Evolutionary conservation across 2,797 vertebrate genomes (phyloP).

Genomic region (Oophaga sylvatica): DNA sequence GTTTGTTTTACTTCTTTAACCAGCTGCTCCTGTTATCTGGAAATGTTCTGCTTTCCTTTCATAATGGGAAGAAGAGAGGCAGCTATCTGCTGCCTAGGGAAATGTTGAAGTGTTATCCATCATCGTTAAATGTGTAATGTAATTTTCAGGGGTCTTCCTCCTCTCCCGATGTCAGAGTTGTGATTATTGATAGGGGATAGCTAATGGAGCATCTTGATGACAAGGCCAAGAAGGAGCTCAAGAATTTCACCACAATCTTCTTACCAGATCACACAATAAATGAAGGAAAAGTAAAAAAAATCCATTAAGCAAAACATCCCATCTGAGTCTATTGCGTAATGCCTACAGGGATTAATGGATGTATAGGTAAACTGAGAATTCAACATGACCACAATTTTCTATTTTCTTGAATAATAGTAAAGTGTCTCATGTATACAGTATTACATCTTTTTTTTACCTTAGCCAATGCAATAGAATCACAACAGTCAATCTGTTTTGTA

Average conservation of each 20-base stretch:
- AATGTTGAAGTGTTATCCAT: constrained; percentile 56
- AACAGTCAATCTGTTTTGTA: neutral
- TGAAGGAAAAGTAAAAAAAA: constrained; percentile 27
- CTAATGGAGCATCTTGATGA: constrained; percentile 52
- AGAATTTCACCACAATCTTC: constrained; percentile 33
- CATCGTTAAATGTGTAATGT: constrained; percentile 60
- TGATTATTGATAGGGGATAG: constrained; percentile 57
- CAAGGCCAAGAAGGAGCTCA: constrained; percentile 45
- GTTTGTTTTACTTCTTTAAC: constrained; percentile 56
- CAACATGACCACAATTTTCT: neutral
- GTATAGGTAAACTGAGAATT: neutral
- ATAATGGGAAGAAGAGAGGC: constrained; percentile 51
- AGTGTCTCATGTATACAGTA: neutral
- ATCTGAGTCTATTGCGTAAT: constrained; percentile 23
- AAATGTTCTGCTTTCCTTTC: constrained; percentile 52
- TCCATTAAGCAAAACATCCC: constrained; percentile 37
- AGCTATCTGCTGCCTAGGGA: constrained; percentile 51
- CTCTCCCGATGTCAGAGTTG: constrained; percentile 55
- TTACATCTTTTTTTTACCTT: neutral
- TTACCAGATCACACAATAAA: constrained; percentile 24
- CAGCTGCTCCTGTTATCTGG: constrained; percentile 57
- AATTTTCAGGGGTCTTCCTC: constrained; percentile 61
- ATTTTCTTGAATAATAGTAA: neutral
- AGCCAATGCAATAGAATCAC: neutral
- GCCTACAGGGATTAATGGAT: constrained; percentile 16